phyloP scores from a whole-genome alignment of 2,113 vertebrate genomes.

The Macroglossus sobrinus region DNA sequence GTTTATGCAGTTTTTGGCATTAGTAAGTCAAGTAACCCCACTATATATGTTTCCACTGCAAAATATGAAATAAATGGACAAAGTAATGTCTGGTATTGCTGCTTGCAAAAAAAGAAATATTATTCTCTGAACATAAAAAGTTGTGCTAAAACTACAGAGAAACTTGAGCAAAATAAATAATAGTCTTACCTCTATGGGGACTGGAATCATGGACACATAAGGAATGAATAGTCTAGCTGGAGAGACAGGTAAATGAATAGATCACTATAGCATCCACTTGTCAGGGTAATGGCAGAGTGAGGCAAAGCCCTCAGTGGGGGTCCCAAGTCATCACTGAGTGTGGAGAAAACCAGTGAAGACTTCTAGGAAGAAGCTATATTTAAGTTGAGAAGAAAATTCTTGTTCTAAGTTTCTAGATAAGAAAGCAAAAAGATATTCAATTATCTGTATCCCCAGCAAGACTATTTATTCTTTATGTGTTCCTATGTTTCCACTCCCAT shows the following conservation, averaged over 20 bases:
- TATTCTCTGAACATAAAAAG: background rate
- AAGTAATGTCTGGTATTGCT: background rate
- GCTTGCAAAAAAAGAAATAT: background rate
- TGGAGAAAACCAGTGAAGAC: background rate
- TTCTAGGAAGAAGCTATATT: background rate
- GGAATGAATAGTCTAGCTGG: background rate
- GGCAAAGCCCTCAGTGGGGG: background rate
- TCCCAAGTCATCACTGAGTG: background rate
- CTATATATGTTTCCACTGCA: background rate
- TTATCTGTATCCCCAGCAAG: background rate
- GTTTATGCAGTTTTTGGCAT: background rate
- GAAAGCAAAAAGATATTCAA: background rate
- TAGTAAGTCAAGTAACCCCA: background rate
- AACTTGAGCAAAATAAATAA: background rate
- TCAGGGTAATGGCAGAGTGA: background rate
- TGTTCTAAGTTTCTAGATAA: background rate
- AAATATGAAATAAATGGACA: background rate
- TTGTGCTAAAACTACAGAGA: background rate
- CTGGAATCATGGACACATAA: background rate
- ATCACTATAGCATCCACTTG: background rate
- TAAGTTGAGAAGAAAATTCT: background rate
- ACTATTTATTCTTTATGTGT: background rate
- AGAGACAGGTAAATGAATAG: background rate
- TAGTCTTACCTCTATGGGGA: background rate
- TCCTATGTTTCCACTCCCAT: background rate